Evolutionary conservation across 2,113 vertebrate genomes (phyloP).

Genomic region (Scytalopus superciliaris): DNA sequence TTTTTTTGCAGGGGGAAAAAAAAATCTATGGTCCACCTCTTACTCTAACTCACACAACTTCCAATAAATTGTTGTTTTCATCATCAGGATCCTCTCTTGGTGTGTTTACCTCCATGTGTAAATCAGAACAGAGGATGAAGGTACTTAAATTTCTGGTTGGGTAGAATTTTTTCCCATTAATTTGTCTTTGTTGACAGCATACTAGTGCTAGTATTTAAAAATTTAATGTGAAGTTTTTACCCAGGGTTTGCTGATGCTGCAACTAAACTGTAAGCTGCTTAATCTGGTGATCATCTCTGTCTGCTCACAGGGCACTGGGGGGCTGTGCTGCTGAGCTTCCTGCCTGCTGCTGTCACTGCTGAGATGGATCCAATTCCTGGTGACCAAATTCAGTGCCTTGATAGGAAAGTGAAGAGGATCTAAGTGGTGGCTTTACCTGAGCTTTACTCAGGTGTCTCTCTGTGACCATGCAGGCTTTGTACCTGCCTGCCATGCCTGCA

Average conservation of each 20-base stretch:
- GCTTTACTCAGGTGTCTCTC: not conserved
- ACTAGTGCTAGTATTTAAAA: not conserved
- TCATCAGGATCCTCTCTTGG: not conserved
- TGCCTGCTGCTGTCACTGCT: not conserved
- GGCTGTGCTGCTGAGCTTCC: not conserved
- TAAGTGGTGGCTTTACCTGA: not conserved
- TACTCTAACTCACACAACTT: not conserved
- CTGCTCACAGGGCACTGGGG: fast-evolving
- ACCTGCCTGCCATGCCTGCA: not conserved
- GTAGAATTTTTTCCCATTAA: not conserved
- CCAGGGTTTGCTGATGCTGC: not conserved
- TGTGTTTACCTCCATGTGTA: not conserved
- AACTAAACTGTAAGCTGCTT: not conserved
- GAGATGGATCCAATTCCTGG: not conserved
- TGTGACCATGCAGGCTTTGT: not conserved
- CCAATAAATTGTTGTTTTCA: not conserved
- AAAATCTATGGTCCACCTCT: not conserved
- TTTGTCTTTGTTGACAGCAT: not conserved
- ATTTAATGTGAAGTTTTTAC: fast-evolving
- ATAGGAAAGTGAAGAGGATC: not conserved
- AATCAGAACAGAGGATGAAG: not conserved
- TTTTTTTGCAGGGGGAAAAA: no score
- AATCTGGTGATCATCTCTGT: not conserved
- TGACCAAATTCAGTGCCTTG: not conserved
- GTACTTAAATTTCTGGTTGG: not conserved